Base-by-base conservation (phyloP, 2,113 vertebrate species). In the Rhinolophus sinicus region DNA sequence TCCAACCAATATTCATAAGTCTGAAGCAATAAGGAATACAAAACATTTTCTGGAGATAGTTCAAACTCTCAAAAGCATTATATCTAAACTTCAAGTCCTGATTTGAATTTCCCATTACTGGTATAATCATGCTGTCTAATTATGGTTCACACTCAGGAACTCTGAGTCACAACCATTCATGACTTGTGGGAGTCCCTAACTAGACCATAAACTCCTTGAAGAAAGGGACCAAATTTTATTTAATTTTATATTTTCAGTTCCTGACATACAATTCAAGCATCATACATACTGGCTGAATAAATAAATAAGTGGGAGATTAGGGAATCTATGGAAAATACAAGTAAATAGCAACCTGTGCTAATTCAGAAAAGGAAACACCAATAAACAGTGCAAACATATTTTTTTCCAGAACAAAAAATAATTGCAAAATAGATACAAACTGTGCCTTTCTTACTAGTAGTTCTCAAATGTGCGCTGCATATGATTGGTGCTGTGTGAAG, bases 141-240 rank as follows among this genome's bases (percentile, higher is more conserved):
- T 62, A 73, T 60, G 47, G 33, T 82, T 93, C 67, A n/a, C 54
- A 95, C 52, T 44, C 44, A 90, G 35, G 38, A 92, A 86, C 18
- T 94, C 47, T 75, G 73, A 69, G 54, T 60, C 52, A 77, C 50
- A 93, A 70, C 54, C 54, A 82, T 77, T 70, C 81, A 52, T 52
- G 72, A 90, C 44, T 93, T 83, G 15, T 73, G 62, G 69, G 56
- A 47, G 50, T 90, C 75, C 40, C 76, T 93, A 70, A 83, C 64
- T 73, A 91, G 80, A 88, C 30, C 67, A 91, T 78, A 95, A 78
- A 54, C 38, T 91, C 56, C 77, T 72, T 54, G 38, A 92, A 80
- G 50, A 88, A 88, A 60, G 47, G 38, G 47, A 64, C 14, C 19
- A 26, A 92, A 10, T 65, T 8, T 72, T 50, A n/a, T 58, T 94